These are phyloP conservation scores for Cyaniris semiargus DNA, from an alignment of 2,888 invertebrate species.

Conservation along the genomic window DNA sequence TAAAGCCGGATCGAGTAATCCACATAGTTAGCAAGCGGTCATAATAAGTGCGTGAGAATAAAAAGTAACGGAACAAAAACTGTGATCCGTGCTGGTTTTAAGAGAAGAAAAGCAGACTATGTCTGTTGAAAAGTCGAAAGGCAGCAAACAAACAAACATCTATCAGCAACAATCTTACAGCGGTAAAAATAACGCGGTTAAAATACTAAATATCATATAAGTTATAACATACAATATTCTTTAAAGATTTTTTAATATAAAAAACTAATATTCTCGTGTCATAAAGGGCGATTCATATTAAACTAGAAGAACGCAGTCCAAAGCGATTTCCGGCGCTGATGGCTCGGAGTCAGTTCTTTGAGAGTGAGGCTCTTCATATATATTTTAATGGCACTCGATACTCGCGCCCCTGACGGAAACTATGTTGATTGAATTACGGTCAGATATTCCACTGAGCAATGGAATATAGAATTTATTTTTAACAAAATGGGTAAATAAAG, in stretches of 20 bases:
- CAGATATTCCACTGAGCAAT: background rate
- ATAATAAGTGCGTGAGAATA: too few species aligned
- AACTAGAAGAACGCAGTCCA: background rate
- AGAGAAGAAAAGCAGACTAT: background rate
- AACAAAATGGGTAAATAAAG: background rate
- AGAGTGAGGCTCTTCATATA: conserved; percentile 19
- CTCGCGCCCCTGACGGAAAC: conserved; percentile 9
- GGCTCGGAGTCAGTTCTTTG: conserved; percentile 1
- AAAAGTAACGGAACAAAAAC: background rate
- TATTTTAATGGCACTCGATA: conserved; percentile 17
- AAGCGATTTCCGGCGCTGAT: conserved; percentile 3
- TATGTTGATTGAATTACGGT: conserved; percentile 18
- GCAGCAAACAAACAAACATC: too few species aligned
- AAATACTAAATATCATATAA: background rate
- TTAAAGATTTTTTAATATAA: background rate
- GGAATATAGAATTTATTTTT: background rate
- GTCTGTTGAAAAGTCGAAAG: background rate
- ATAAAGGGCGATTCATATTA: background rate
- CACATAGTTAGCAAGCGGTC: too few species aligned
- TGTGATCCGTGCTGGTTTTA: background rate
- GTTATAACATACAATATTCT: background rate
- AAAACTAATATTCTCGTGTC: background rate
- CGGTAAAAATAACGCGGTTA: background rate
- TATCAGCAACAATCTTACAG: background rate
- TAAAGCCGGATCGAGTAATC: too few species aligned